Conservation (phyloP, 2,888 invertebrate genomes). For the Periphyllus acericola region DNA sequence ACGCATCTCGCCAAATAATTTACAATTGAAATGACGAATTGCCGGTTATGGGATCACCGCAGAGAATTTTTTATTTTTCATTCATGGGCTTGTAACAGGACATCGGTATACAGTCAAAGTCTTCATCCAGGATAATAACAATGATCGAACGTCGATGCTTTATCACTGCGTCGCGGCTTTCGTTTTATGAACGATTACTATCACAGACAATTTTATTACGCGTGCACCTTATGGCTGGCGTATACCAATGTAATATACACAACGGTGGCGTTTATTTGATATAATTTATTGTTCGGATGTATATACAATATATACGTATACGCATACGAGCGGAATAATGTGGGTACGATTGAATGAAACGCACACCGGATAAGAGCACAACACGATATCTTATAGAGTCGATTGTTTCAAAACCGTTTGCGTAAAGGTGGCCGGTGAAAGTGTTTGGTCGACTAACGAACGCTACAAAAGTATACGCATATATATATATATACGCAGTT, state of each 20-base stretch:
- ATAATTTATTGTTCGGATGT: background rate
- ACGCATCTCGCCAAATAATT: background rate
- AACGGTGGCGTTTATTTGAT: slow-evolving; percentile 23
- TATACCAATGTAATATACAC: background rate
- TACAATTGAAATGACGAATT: background rate
- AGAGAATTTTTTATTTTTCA: background rate
- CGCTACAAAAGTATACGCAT: background rate
- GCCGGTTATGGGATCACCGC: background rate
- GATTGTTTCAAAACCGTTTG: slow-evolving; percentile 26
- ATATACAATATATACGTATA: background rate
- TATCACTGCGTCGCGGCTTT: background rate
- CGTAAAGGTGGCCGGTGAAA: slow-evolving; percentile 44
- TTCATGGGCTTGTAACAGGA: background rate
- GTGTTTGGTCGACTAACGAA: slow-evolving; percentile 23
- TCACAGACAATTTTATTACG: background rate
- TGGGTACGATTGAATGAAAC: background rate
- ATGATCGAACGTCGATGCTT: background rate
- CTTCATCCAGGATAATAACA: background rate
- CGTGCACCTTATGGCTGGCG: background rate
- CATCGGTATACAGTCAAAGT: background rate
- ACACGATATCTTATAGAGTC: background rate
- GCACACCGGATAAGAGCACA: background rate
- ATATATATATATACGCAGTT: background rate
- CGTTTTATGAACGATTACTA: background rate
- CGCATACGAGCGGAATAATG: background rate